Evolutionary conservation across 1,140 invertebrate genomes (phyloP), one percentile per base, ranked within the genome.

Genomic region (Drosophila seguyi): DNA sequence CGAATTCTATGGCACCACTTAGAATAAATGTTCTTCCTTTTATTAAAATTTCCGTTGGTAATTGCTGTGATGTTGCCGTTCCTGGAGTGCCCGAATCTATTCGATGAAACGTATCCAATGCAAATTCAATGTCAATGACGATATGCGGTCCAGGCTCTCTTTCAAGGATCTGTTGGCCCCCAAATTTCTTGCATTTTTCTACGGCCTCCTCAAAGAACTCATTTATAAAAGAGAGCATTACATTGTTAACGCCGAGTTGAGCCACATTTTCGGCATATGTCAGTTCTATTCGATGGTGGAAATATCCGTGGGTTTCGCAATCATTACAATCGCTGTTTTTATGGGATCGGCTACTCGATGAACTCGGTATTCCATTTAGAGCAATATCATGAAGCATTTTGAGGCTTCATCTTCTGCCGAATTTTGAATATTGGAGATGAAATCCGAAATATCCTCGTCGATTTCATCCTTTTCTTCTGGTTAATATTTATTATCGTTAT

Each of bases 121-220:
- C 38, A 7, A 59, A 47, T 31, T 59, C 27, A 0, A 48, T 10
- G 8, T 48, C 41, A 22, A 59, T 22, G 7, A 22, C 16, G 1
- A 59, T 6, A 57, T 45, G n/a, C 11, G 38, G 38, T 29, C 38
- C n/a, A 20, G 56, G 38, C n/a, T 58, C 25, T 44, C 25, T 27
- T 39, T 56, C 20, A 25, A 27, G 16, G 11, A 27, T 39, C 16
- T 38, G 8, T 25, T 55, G 18, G 18, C 16, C 53, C 20, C 34
- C 34, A 20, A 18, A 39, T 38, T 10, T n/a, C 1, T 6, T 25
- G 53, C 36, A 27, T 27, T 3, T 39, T 39, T 25, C 36, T 25
- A 4, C 11, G 2, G 10, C 6, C 4, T 6, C 25, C 6, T 27
- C 10, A 39, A 39, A 57, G 8, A 39, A 41, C 5, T 39, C 3